Evolutionary conservation across 1,140 invertebrate genomes (phyloP).

Genomic region (Pseudomyrmex concolor): DNA sequence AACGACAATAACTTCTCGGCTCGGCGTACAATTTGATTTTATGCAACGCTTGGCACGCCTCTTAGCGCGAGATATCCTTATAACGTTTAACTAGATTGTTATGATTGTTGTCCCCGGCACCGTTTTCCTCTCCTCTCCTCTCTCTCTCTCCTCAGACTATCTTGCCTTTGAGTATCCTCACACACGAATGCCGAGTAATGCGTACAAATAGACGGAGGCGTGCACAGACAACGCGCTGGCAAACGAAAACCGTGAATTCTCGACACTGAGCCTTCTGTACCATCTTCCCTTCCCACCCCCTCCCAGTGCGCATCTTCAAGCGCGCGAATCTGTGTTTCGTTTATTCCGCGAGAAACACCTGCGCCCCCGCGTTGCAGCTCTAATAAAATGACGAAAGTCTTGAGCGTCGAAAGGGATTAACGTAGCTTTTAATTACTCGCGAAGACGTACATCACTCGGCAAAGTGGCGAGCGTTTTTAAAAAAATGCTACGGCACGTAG

Average conservation of each 20-base stretch:
- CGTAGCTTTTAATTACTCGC: not conserved
- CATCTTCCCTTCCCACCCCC: not conserved
- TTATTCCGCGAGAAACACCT: slow-evolving; percentile 67
- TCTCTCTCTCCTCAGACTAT: slow-evolving; percentile 29
- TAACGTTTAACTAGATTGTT: slow-evolving; percentile 85
- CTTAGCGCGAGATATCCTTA: slow-evolving; percentile 85
- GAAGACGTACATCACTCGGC: not conserved
- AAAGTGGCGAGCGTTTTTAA: slow-evolving; percentile 14
- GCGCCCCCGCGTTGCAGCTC: slow-evolving; percentile 69
- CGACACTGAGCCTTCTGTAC: slow-evolving; percentile 10
- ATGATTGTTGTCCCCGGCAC: slow-evolving; percentile 81
- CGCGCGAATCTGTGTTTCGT: slow-evolving; percentile 59
- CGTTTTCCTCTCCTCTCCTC: slow-evolving; percentile 35
- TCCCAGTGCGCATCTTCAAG: slow-evolving; percentile 30
- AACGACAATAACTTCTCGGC: slow-evolving; percentile 85
- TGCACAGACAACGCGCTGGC: slow-evolving; percentile 48
- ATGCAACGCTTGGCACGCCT: slow-evolving; percentile 85
- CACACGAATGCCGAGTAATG: slow-evolving; percentile 19
- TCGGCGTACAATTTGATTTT: slow-evolving; percentile 85
- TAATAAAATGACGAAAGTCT: slow-evolving; percentile 64
- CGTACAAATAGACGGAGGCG: slow-evolving; percentile 29
- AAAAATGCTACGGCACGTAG: not conserved
- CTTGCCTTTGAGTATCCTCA: slow-evolving; percentile 33
- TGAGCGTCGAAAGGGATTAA: not conserved
- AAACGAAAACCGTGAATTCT: slow-evolving; percentile 56